A percentile compares a stretch with the other conserved stretches of the same genome.
These are phyloP conservation scores for Noctua comes DNA, from an alignment of 2,888 invertebrate genomes.

Conservation along the genomic window DNA sequence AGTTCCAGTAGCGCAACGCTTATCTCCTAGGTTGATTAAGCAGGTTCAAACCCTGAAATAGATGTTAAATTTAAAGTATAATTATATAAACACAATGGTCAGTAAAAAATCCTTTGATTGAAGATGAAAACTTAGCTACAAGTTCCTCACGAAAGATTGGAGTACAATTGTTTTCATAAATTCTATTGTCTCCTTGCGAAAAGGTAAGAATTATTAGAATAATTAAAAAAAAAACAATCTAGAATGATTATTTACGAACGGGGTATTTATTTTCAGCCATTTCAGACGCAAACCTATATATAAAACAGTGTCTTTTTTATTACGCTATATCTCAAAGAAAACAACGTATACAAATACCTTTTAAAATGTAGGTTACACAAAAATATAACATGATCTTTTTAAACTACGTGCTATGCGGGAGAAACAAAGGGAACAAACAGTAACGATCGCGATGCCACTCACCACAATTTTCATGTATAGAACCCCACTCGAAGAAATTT, in stretches of 20 bases:
- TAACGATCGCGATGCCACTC: slow-evolving; percentile 2
- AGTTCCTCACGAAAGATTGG: not conserved
- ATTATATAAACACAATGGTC: not conserved
- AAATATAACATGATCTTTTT: slow-evolving; percentile 3
- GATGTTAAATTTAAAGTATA: not conserved
- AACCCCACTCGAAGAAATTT: not conserved
- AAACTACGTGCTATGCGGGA: not conserved
- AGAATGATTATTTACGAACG: not conserved
- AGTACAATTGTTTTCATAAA: not conserved
- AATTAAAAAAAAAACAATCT: not conserved
- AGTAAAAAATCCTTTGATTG: not conserved
- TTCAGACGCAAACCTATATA: too few relatives aligned
- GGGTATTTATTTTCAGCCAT: not conserved
- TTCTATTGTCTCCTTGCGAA: not conserved
- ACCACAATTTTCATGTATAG: not conserved
- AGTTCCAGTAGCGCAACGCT: not conserved
- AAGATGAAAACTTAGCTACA: not conserved
- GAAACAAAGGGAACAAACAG: slow-evolving; percentile 5
- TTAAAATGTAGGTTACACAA: not conserved
- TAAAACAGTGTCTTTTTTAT: not conserved
- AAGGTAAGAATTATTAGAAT: not conserved
- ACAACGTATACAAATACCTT: not conserved
- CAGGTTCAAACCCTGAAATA: not conserved
- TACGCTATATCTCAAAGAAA: not conserved
- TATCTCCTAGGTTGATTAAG: not conserved